phyloP scores from a whole-genome alignment of 2,113 vertebrate species.

The Chinchilla lanigera region DNA sequence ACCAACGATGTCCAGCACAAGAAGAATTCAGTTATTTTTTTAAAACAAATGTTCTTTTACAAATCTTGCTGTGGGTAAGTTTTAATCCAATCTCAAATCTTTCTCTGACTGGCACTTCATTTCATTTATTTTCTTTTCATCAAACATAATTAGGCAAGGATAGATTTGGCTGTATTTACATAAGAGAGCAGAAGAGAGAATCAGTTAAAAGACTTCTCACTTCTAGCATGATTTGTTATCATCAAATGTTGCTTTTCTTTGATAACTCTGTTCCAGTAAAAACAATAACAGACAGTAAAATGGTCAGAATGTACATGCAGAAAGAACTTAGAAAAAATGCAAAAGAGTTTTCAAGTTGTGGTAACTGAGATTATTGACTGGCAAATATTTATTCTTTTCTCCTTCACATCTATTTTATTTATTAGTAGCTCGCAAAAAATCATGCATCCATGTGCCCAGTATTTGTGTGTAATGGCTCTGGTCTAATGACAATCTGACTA shows the following conservation, averaged over 20 bases:
- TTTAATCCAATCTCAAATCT: not conserved
- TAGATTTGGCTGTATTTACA: not conserved
- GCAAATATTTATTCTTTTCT: not conserved
- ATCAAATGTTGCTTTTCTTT: not conserved
- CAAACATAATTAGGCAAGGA: not conserved
- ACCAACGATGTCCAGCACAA: not conserved
- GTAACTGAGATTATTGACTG: not conserved
- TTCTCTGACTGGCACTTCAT: not conserved
- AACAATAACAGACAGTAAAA: not conserved
- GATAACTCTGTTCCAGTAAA: not conserved
- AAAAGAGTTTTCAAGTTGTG: not conserved
- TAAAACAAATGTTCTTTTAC: not conserved
- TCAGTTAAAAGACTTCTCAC: not conserved
- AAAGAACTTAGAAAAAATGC: not conserved
- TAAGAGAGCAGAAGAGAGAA: not conserved
- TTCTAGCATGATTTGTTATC: not conserved
- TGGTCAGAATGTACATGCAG: not conserved
- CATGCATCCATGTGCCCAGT: not conserved
- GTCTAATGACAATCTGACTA: not conserved
- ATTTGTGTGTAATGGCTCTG: not conserved
- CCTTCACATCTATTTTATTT: not conserved
- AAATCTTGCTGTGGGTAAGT: not conserved
- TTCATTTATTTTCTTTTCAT: not conserved
- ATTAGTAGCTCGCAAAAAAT: not conserved
- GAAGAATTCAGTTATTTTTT: not conserved